phyloP scores from a whole-genome alignment of 2,113 vertebrate species.

The Grallaria varia region DNA sequence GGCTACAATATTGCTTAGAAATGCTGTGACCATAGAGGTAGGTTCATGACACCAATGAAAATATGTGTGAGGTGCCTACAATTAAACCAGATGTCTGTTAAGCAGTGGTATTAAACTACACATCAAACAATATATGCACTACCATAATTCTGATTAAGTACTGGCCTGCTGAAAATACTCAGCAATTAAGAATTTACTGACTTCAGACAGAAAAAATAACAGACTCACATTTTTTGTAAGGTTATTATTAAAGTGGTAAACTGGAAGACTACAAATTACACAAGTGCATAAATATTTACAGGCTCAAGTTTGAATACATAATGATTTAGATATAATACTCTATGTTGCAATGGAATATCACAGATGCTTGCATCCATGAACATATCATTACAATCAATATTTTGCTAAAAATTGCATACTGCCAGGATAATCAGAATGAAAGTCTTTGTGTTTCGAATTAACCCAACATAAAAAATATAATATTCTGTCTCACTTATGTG shows the following conservation, averaged over 20 bases:
- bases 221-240: not conserved
- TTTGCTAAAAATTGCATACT: not conserved
- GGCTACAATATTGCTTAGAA: not conserved
- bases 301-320: not conserved
- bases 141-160: constrained; percentile 13
- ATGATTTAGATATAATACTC: not conserved
- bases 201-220: not conserved
- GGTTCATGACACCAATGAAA: constrained; percentile 13
- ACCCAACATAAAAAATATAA: not conserved
- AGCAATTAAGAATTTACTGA: not conserved
- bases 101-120: not conserved
- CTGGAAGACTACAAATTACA: not conserved
- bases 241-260: not conserved
- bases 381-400: not conserved
- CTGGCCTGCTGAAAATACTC: not conserved
- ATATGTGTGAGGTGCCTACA: not conserved
- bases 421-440: not conserved
- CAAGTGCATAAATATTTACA: not conserved
- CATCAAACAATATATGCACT: not conserved
- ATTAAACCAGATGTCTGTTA: constrained; percentile 35
- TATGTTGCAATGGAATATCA: not conserved
- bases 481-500: not conserved
- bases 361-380: not conserved
- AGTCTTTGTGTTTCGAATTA: not conserved
- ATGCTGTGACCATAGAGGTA: not conserved